Evolutionary conservation across 2,888 invertebrate species (phyloP), one percentile per base, ranked within the genome.

Genomic region (Flabesymbios commensalis): DNA sequence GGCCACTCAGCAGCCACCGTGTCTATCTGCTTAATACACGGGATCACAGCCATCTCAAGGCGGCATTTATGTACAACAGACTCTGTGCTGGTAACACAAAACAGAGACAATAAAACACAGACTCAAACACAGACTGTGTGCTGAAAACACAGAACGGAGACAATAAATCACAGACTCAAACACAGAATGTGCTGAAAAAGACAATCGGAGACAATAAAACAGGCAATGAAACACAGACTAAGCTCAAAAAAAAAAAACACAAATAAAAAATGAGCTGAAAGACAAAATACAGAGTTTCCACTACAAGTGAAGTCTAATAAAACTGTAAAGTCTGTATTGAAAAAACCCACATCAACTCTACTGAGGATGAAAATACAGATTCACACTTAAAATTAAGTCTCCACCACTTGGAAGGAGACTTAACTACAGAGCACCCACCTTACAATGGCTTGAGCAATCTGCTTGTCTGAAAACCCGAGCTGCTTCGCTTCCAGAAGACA

Each of bases 1-100:
- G 99, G 99, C 96, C 97, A 99, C 83, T 99, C 99, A 0, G 97
- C 99, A 41, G 99, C 97, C 3, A 99, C 97, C 0, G 98, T 99
- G 83, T 99, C 98, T 69, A 99, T 98, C 86, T 96, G 94, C 83
- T 98, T 98, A 0, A 98, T 93, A 59, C 57, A 75, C 0, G 82
- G 82, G 3, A 56, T 65, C 33, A 82, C 73, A 1, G 70, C 71
- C 10, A 67, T 64, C 43, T 77, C 72, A 22, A 67, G 47, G 1
- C 82, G 72, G 17, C 67, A 56, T 56, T 74, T 72, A 17, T 80
- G 67, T 4, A 83, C 73, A 3, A 75, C 91, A 59, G 93, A 83
- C 81, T 94, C 94, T 0, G 94, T 93, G 76, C 92, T 94, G 82
- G n/a, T n/a, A n/a, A n/a, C n/a, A n/a, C 24, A 61, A 57, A 36